Conservation (phyloP, 2,888 invertebrate genomes). For the Rhagonycha lutea region DNA sequence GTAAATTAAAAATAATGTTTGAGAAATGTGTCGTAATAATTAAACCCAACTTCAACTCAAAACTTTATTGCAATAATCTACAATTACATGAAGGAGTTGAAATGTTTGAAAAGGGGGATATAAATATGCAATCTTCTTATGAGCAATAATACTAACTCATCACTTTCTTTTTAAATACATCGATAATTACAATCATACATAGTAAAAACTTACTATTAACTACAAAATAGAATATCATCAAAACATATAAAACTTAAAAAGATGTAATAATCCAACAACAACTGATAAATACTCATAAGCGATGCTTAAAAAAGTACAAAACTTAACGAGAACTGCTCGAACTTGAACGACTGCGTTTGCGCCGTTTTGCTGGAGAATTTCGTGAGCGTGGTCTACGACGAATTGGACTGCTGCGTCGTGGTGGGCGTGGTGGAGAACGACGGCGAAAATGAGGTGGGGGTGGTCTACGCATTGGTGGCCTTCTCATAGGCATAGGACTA, state of each 20-base stretch:
- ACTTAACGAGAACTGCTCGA: conserved; percentile 72
- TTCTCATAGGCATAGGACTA: conserved; percentile 62
- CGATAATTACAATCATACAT: too few relatives aligned
- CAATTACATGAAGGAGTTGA: not conserved
- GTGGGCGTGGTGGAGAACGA: conserved; percentile 49
- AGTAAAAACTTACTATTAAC: not conserved
- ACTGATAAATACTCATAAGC: not conserved
- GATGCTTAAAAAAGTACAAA: not conserved
- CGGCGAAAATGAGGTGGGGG: conserved; percentile 51
- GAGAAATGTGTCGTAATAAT: not conserved
- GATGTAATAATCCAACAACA: not conserved
- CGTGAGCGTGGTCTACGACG: conserved; percentile 63
- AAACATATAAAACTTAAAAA: not conserved
- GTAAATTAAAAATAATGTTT: too few relatives aligned
- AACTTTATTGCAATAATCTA: not conserved
- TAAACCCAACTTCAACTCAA: not conserved
- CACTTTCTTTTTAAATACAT: too few relatives aligned
- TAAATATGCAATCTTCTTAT: not conserved
- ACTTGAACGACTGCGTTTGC: conserved; percentile 73
- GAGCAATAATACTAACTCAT: not conserved
- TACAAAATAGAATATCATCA: not conserved
- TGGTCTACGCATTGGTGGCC: conserved; percentile 59
- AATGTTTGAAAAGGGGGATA: not conserved
- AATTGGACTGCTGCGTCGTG: conserved; percentile 57
- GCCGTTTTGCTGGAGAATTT: conserved; percentile 64